These are phyloP conservation scores for Serrognathus titanus DNA, from an alignment of 2,888 invertebrate genomes.

Conservation along the genomic window DNA sequence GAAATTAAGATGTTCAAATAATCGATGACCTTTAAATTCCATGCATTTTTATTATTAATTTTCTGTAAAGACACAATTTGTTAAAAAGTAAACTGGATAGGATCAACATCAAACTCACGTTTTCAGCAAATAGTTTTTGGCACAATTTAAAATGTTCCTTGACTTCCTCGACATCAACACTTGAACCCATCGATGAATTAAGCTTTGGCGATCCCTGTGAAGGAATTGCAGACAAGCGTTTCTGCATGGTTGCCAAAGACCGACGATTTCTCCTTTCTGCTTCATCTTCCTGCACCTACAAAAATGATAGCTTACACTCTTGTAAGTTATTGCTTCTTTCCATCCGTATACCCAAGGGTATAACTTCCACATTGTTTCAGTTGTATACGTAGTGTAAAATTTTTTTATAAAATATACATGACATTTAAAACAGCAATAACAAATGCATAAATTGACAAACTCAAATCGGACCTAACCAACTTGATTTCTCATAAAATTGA, in stretches of 20 bases:
- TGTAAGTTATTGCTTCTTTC: too few relatives aligned
- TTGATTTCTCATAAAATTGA: too few relatives aligned
- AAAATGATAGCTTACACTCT: neutral
- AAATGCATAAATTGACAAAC: too few relatives aligned
- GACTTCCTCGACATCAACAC: conserved; percentile 4
- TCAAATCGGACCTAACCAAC: too few relatives aligned
- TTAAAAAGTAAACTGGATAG: neutral
- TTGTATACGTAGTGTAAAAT: too few relatives aligned
- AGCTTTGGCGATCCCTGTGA: neutral
- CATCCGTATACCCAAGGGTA: too few relatives aligned
- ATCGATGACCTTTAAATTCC: conserved; percentile 15
- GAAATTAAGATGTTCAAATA: conserved; percentile 4
- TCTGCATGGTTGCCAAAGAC: neutral
- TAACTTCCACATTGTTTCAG: too few relatives aligned
- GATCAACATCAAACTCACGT: conserved; percentile 6
- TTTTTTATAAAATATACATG: too few relatives aligned
- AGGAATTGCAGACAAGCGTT: neutral
- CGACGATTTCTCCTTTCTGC: neutral
- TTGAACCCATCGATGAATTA: neutral
- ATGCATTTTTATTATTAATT: conserved; percentile 16
- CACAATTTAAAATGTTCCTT: conserved; percentile 5
- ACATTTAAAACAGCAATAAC: too few relatives aligned
- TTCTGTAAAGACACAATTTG: conserved; percentile 6
- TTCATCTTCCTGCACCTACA: neutral
- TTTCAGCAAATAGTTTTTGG: conserved; percentile 9